Evolutionary conservation across 2,113 vertebrate genomes (phyloP), one percentile per base, ranked within the genome.

Genomic region (Myrmecophaga tridactyla): DNA sequence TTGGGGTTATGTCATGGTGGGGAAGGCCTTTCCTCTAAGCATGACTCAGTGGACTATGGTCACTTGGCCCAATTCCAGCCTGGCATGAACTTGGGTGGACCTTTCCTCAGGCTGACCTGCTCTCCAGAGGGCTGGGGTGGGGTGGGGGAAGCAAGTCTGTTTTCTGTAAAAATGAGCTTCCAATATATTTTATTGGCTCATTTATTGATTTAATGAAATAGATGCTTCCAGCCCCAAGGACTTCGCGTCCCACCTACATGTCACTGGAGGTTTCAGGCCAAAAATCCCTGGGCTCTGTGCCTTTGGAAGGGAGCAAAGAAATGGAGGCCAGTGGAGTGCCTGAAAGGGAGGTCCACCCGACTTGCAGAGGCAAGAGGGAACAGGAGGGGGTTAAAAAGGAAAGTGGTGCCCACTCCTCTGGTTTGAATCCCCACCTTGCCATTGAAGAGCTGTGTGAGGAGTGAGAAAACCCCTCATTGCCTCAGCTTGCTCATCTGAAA

Each of bases 1-100:
- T 60, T n/a, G 27, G 0, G 0, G 72, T n/a, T 4, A 11, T 8
- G 31, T 29, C 36, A 9, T 14, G 0, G 0, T 27, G 43, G 23
- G 34, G 43, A 51, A 18, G 12, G 39, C 14, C 86, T 62, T 46
- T 75, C 53, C 53, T 43, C 36, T 7, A 21, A 9, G 39, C 27
- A 8, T 25, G 29, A 27, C 62, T 62, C 34, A 36, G 34, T 27
- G 20, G 21, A 2, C 82, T 34, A 2, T 39, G 23, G 9, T 62
- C 58, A n/a, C 12, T 1, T 18, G 34, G 56, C 20, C 41, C 2
- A 0, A 8, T 39, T 17, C 67, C 43, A 27, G 31, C 31, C 62
- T 29, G 34, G 77, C 4, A 3, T 8, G 34, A 34, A 39, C 70
- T 34, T 39, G 15, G 17, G 11, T 25, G 41, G 67, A 39, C 17